Percentiles rank a stretch among this genome's conserved stretches.
These are phyloP conservation scores for Microtus oregoni DNA, from an alignment of 2,113 vertebrate genomes.

Conservation along the genomic window DNA sequence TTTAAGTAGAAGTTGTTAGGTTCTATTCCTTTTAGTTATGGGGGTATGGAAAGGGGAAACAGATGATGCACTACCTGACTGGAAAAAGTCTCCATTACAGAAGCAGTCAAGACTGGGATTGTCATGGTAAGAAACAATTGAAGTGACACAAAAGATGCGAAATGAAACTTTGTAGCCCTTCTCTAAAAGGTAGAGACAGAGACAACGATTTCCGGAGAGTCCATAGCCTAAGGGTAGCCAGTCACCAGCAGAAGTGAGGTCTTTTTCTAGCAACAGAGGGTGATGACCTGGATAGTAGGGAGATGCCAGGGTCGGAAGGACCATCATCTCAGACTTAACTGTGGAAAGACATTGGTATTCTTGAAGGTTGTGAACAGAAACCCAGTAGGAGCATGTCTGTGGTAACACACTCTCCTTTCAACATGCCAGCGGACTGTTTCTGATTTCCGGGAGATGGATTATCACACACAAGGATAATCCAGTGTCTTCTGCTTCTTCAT, in stretches of 20 bases:
- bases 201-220: background rate
- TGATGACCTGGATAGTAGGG: background rate
- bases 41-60: background rate
- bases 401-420: background rate
- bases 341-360: background rate
- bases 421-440: background rate
- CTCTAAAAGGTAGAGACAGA: background rate
- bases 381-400: background rate
- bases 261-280: background rate
- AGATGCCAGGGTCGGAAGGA: background rate
- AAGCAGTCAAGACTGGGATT: background rate
- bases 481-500: background rate
- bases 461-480: background rate
- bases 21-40: background rate
- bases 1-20: background rate
- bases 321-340: background rate
- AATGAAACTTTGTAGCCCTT: background rate
- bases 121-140: background rate
- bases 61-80: rapidly evolving
- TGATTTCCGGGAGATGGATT: background rate
- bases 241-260: background rate
- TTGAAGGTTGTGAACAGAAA: constrained; percentile 13
- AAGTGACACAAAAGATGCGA: background rate
- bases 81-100: background rate
- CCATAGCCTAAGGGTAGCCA: background rate